phyloP scores from a whole-genome alignment of 2,113 vertebrate species.

The Calyptomena viridis region DNA sequence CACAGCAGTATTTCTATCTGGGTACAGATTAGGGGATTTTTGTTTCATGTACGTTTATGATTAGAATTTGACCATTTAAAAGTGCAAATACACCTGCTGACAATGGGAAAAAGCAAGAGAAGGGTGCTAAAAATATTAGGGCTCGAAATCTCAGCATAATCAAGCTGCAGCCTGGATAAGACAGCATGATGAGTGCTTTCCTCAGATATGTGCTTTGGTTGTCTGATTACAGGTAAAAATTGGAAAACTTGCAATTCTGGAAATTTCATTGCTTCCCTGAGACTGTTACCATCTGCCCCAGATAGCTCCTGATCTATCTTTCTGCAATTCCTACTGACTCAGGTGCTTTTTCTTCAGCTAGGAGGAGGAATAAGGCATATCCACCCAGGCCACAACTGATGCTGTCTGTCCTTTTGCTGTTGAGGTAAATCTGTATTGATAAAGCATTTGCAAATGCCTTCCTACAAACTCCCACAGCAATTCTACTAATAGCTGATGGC shows the following conservation, averaged over 20 bases:
- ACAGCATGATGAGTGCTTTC: background rate
- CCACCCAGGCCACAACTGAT: background rate
- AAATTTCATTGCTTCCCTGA: background rate
- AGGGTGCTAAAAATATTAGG: background rate
- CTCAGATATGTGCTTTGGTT: background rate
- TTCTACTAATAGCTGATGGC: background rate
- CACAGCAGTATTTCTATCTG: background rate
- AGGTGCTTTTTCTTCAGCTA: background rate
- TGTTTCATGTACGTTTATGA: background rate
- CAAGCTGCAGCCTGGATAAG: background rate
- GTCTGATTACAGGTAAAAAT: background rate
- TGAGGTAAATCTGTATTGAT: background rate
- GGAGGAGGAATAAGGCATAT: background rate
- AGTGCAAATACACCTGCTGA: background rate
- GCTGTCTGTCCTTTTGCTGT: background rate
- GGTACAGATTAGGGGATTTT: background rate
- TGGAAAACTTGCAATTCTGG: background rate
- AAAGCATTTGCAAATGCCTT: constrained; percentile 10
- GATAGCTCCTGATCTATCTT: background rate
- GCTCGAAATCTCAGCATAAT: background rate
- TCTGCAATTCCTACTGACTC: background rate
- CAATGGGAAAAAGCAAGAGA: background rate
- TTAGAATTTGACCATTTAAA: background rate
- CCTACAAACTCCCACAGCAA: background rate
- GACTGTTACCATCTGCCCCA: background rate